Evolutionary conservation across 2,113 vertebrate species (phyloP).

Genomic region (Suncus etruscus): DNA sequence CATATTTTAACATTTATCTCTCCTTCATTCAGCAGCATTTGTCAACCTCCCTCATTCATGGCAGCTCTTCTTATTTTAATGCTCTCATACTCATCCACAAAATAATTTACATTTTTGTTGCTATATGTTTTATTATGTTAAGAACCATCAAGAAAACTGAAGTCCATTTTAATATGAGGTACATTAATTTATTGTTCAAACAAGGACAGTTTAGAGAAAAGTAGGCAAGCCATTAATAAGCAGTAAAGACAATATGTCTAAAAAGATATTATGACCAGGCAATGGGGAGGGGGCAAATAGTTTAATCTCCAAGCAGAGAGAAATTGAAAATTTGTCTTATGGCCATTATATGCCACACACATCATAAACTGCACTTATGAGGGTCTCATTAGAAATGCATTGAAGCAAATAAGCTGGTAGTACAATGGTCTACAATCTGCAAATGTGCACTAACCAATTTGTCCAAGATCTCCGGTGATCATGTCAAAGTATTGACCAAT

Average conservation of each 20-base stretch:
- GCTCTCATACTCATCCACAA: slow-evolving; percentile 54
- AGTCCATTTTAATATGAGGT: background rate
- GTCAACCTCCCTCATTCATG: slow-evolving; percentile 61
- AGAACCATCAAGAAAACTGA: slow-evolving; percentile 39
- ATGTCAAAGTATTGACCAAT: slow-evolving; percentile 3
- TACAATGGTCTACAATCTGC: background rate
- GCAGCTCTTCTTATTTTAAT: slow-evolving; percentile 68
- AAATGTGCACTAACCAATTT: slow-evolving; percentile 47
- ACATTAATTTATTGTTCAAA: slow-evolving; percentile 9
- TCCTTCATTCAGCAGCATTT: slow-evolving; percentile 65
- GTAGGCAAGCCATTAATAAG: background rate
- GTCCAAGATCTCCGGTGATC: slow-evolving; percentile 29
- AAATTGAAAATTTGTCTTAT: background rate
- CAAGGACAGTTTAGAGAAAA: background rate
- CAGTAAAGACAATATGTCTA: background rate
- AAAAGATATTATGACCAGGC: background rate
- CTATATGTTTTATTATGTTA: slow-evolving; percentile 65
- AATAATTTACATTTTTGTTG: slow-evolving; percentile 64
- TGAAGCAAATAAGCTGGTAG: background rate
- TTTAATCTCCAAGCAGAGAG: background rate
- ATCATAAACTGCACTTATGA: background rate
- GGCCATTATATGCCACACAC: background rate
- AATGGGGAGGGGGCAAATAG: background rate
- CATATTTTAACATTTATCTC: slow-evolving; percentile 69
- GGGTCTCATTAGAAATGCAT: background rate